Percentiles rank a stretch among this genome's conserved stretches.
Conservation (phyloP, 2,113 vertebrate genomes). For the human (Homo sapiens) region GRCh38 chr1:29933001-29933500, state of each 20-base stretch:
- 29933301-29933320: not conserved
- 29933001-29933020: not conserved
- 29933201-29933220: not conserved
- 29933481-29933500: not conserved
- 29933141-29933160: accelerated
- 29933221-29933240: not conserved
- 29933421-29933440: not conserved
- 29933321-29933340: not conserved
- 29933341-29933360: accelerated
- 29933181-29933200: not conserved
- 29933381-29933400: not conserved
- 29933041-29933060: not conserved
- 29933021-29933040: not conserved
- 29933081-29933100: not conserved
- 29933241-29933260: not conserved
- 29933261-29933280: not conserved
- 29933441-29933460: too few species aligned
- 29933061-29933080: not conserved
- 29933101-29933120: not conserved
- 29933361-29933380: not conserved
- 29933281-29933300: not conserved
- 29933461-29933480: not conserved
- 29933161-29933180: not conserved
- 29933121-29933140: not conserved
- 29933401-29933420: not conserved